phyloP scores from a whole-genome alignment of 2,113 vertebrate species.

The Paralichthys olivaceus region DNA sequence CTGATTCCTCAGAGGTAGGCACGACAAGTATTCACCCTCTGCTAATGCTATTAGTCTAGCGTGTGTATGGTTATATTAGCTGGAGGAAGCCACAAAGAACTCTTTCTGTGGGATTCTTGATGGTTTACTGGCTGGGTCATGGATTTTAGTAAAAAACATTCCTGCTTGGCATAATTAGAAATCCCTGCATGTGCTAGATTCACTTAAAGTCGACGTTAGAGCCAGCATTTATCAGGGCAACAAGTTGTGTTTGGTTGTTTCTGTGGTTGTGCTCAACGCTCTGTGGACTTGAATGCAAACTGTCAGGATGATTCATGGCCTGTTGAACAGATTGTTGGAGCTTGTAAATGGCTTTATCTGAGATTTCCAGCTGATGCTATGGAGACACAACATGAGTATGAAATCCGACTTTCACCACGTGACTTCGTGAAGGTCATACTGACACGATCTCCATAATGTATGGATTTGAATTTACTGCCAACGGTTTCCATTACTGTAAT shows the following conservation, averaged over 20 bases:
- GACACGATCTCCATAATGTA: background rate
- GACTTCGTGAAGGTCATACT: background rate
- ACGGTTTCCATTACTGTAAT: background rate
- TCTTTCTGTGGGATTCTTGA: constrained; percentile 37
- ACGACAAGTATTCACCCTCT: constrained; percentile 3
- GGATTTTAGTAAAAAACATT: constrained; percentile 34
- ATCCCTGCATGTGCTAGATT: background rate
- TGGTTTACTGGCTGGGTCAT: constrained; percentile 22
- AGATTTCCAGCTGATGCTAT: constrained; percentile 12
- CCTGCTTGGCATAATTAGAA: constrained; percentile 31
- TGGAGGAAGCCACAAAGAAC: constrained; percentile 35
- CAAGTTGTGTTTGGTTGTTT: constrained; percentile 20
- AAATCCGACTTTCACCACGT: constrained; percentile 18
- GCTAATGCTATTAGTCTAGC: constrained; percentile 35
- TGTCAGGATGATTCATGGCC: constrained; percentile 45
- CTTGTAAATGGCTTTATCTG: background rate
- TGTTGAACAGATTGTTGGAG: constrained; percentile 22
- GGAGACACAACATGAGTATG: background rate
- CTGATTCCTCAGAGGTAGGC: constrained; percentile 86
- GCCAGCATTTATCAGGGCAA: background rate
- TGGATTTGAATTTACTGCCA: constrained; percentile 8
- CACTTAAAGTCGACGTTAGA: background rate
- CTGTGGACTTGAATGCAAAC: constrained; percentile 8
- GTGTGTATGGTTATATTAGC: constrained; percentile 18
- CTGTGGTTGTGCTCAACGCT: constrained; percentile 3